phyloP scores from a whole-genome alignment of 1,140 invertebrate genomes.

The Tetramorium parvispinum region DNA sequence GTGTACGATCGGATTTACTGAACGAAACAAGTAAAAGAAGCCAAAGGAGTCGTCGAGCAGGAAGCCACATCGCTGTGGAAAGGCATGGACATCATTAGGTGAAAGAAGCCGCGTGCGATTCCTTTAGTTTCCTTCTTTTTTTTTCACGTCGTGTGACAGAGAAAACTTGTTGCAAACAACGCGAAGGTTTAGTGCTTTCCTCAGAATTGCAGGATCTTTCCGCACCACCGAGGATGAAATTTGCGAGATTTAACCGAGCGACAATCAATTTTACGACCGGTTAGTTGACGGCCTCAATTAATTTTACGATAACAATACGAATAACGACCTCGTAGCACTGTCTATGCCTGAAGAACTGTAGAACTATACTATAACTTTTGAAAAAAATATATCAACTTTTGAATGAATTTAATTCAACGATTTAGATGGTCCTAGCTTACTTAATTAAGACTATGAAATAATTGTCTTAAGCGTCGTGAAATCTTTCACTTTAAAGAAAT shows the following conservation, averaged over 20 bases:
- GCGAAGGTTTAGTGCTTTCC: background rate
- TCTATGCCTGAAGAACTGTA: background rate
- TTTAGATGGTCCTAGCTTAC: background rate
- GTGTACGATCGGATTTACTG: background rate
- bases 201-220: background rate
- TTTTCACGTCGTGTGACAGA: background rate
- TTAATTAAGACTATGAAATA: background rate
- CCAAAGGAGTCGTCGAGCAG: constrained; percentile 61
- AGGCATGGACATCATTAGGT: constrained; percentile 26
- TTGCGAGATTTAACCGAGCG: background rate
- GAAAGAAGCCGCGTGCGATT: constrained; percentile 10
- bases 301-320: constrained; percentile 18
- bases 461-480: background rate
- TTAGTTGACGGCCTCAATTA: background rate
- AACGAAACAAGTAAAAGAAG: constrained; percentile 19
- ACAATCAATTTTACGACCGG: constrained; percentile 1
- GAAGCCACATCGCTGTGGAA: constrained; percentile 55
- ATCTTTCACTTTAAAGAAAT: background rate
- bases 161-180: constrained; percentile 44
- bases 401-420: background rate
- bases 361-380: background rate
- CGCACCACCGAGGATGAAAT: background rate
- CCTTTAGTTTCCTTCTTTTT: constrained; percentile 1
- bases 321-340: background rate
- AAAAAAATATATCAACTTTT: background rate